These are phyloP conservation scores for Eulacestoma nigropectus DNA, from an alignment of 2,113 vertebrate genomes.

Conservation along the genomic window DNA sequence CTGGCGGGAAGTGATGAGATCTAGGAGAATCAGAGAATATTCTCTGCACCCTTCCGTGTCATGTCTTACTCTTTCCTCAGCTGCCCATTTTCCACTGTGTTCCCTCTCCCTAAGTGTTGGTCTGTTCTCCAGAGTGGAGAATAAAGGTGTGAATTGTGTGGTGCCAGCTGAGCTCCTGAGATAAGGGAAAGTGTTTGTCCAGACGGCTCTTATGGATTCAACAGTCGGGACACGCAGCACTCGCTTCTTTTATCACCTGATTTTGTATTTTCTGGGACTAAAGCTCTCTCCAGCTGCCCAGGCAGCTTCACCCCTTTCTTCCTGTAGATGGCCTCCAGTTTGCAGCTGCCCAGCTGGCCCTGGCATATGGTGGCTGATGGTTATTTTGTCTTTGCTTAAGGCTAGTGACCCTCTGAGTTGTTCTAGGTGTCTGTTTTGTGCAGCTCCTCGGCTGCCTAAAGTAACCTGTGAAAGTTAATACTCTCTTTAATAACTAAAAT, in stretches of 20 bases:
- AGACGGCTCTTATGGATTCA: not conserved
- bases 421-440: not conserved
- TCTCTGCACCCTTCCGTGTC: rapidly evolving
- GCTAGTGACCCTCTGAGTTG: not conserved
- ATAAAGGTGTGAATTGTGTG: not conserved
- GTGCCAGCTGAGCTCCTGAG: not conserved
- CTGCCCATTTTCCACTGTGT: rapidly evolving
- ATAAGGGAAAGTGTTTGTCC: not conserved
- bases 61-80: rapidly evolving
- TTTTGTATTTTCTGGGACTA: not conserved
- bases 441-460: rapidly evolving
- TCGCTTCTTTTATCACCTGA: not conserved
- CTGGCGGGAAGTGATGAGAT: not conserved
- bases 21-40: not conserved
- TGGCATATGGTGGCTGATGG: not conserved
- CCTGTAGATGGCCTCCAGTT: not conserved
- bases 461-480: not conserved
- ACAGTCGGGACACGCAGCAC: rapidly evolving
- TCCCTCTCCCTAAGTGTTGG: not conserved
- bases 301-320: not conserved
- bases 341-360: not conserved
- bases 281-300: not conserved
- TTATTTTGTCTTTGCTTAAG: not conserved
- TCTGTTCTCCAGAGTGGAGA: not conserved
- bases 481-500: not conserved